Evolutionary conservation across 2,113 vertebrate species (phyloP).

Genomic region (Mesocricetus auratus): DNA sequence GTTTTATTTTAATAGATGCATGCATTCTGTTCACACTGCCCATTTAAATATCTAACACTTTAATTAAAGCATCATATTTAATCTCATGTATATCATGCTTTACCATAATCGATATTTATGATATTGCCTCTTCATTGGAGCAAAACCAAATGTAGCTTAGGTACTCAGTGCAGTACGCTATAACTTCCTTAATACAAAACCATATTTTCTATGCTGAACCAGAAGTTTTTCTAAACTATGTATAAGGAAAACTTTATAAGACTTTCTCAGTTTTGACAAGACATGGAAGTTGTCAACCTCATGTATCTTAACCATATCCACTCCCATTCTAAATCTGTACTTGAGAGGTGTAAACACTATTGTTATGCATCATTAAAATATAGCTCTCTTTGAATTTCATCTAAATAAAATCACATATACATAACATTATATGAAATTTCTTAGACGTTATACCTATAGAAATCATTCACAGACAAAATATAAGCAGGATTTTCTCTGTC

Average conservation of each 20-base stretch:
- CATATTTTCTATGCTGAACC: not conserved
- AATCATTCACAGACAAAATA: not conserved
- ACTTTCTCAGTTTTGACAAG: not conserved
- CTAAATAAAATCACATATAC: not conserved
- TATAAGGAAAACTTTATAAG: not conserved
- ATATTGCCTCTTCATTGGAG: not conserved
- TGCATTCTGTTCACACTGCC: slow-evolving; percentile 29
- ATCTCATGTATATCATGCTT: not conserved
- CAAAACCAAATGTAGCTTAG: not conserved
- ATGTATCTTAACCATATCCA: no score
- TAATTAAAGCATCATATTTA: slow-evolving; percentile 31
- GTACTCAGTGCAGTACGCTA: not conserved
- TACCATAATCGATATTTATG: not conserved
- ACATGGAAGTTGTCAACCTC: not conserved
- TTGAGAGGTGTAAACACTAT: not conserved
- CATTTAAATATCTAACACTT: not conserved
- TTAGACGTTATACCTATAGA: not conserved
- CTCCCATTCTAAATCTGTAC: not conserved
- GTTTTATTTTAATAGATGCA: slow-evolving; percentile 10
- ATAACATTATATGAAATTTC: not conserved
- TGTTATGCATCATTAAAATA: not conserved
- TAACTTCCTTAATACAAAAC: not conserved
- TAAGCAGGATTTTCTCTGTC: not conserved
- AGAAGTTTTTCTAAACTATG: not conserved
- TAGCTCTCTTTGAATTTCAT: not conserved